Conservation (phyloP, 53 echinoderm and acorn worm species). For the Temnopleurus reevesii region DNA sequence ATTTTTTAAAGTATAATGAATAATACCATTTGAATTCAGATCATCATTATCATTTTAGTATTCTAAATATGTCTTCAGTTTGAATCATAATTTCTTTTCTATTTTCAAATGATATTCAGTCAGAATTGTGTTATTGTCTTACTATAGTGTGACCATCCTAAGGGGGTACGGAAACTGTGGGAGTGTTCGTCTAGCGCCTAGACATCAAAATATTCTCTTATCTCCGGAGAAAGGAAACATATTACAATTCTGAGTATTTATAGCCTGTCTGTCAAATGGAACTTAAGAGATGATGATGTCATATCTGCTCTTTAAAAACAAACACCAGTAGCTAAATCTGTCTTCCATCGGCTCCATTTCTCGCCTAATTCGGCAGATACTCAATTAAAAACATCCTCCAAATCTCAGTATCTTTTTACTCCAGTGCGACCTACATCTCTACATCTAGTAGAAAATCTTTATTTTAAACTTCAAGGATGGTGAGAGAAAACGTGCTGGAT, state of each 20-base stretch:
- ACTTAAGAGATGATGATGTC: not conserved
- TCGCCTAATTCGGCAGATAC: not conserved
- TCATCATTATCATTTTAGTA: too few relatives aligned
- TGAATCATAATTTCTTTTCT: not conserved
- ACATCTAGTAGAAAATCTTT: not conserved
- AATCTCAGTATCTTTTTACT: not conserved
- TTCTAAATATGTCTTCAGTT: not conserved
- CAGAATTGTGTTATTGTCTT: not conserved
- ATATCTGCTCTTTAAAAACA: slow-evolving; percentile 12
- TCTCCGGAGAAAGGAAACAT: not conserved
- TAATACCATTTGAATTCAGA: too few relatives aligned
- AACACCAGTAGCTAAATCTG: not conserved
- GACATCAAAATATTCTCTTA: not conserved
- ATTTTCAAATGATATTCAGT: too few relatives aligned
- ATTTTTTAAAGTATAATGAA: too few relatives aligned
- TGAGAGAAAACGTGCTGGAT: not conserved
- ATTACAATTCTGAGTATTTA: not conserved
- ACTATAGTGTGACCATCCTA: not conserved
- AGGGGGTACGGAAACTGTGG: not conserved
- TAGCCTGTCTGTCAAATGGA: not conserved
- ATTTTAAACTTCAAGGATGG: not conserved
- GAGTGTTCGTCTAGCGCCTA: not conserved
- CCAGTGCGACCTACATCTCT: slow-evolving; percentile 1
- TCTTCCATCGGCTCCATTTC: not conserved
- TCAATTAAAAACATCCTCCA: slow-evolving; percentile 19